Base-by-base conservation (phyloP, 1,140 invertebrate genomes). In the Chironomus striatipennis region DNA sequence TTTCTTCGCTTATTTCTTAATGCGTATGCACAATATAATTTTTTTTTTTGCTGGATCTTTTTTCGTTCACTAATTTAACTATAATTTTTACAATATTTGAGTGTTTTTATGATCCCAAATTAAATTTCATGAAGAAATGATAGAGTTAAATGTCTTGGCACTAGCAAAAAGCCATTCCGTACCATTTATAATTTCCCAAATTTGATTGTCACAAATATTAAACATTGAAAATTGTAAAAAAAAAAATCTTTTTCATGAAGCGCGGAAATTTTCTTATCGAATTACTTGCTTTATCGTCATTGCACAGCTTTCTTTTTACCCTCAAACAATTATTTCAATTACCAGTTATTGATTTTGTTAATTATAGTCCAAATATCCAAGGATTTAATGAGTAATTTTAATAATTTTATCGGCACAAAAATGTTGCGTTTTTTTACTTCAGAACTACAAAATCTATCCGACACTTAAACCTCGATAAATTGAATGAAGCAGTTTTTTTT, bases 181-280 rank as follows among this genome's bases (percentile, higher is more conserved):
- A 57, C 47, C 47, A 57, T 57, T 57, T n/a, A n/a, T 15, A 57
- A 57, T 10, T 57, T 57, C 12, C 47, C 47, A 57, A 57, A 57
- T 57, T 57, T 57, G 47, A 57, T 57, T 57, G 47, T 57, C 47
- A 57, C 47, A 57, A 57, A n/a, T 57, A 57, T 57, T 57, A 57
- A 57, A 57, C 47, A 57, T 57, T n/a, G 47, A 57, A 57, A 57
- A 57, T 7, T n/a, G n/a, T n/a, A 57, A n/a, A 57, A 57, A 57
- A 57, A 57, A 57, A 57, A n/a, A n/a, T n/a, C 47, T 57, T 57
- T 34, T 57, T 57, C 47, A 57, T 57, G 47, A 57, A 57, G 47
- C 47, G 47, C 47, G 47, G n/a, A 57, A 57, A 34, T 34, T 57
- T 57, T 57, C 47, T 57, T 57, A n/a, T 12, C 47, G 5, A 12